Evolutionary conservation across 2,113 vertebrate genomes (phyloP), one percentile per base, ranked within the genome.

Genomic region (Morone saxatilis): DNA sequence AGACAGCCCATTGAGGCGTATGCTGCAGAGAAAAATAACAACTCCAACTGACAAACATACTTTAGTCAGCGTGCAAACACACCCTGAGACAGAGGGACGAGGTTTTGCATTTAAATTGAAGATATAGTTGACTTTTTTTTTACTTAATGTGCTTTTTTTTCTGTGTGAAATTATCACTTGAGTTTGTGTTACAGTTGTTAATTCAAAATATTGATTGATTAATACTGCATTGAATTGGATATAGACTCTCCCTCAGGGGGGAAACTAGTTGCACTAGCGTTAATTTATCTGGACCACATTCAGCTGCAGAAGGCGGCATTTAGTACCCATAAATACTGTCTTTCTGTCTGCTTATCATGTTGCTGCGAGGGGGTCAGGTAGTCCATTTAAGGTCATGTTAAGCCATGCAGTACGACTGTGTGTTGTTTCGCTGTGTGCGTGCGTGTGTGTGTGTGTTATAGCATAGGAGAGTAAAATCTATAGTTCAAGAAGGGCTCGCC

Each of bases 1-100:
- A 92, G 93, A 94, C 93, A 92, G 88, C 94, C 93, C 91, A 88
- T 92, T 92, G 94, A 94, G 92, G 92, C 90, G 86, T 92, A 88
- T 82, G 91, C 93, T 90, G 90, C 86, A 83, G 85, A 88, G 91
- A 94, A 91, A 93, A 93, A 94, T 89, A 93, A 92, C 93, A 92
- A 90, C 90, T 88, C 81, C 83, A 84, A 72, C 92, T 93, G 94
- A 93, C 94, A 94, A 94, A 94, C 91, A 90, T 40, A 92, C 91
- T 93, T 93, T 92, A 92, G 90, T 93, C 92, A 91, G 67, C 51
- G 57, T 60, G 84, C 87, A 86, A 80, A 93, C 88, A 89, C 81
- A 84, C 45, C 45, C 45, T 7, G 36, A 78, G 86, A 90, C 65
- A 73, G 76, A 76, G 47, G 79, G 85, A 81, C 6, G 16, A 31